Percentiles rank a stretch among this genome's conserved stretches.
Evolutionary conservation across 2,888 invertebrate species (phyloP).

Genomic region (Ypsolopha scabrella): DNA sequence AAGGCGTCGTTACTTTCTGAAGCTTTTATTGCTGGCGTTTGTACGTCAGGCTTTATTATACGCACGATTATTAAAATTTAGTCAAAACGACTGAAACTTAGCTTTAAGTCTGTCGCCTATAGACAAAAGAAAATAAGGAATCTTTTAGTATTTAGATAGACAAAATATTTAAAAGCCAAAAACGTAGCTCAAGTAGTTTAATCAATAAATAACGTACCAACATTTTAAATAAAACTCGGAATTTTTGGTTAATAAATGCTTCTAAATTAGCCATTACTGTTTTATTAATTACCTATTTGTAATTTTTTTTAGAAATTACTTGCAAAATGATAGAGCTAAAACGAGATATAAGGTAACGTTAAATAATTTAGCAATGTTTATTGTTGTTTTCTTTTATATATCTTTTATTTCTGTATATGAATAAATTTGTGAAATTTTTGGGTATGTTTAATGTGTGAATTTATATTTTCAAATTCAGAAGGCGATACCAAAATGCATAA

Average conservation of each 20-base stretch:
- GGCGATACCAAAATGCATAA: too few relatives aligned
- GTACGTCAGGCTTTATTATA: too few relatives aligned
- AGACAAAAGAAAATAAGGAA: slow-evolving; percentile 1
- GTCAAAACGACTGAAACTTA: not conserved
- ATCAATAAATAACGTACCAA: slow-evolving; percentile 11
- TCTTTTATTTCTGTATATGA: too few relatives aligned
- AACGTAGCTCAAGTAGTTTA: slow-evolving; percentile 48
- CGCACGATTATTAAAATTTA: too few relatives aligned
- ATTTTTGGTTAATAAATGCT: not conserved
- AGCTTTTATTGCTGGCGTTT: too few relatives aligned
- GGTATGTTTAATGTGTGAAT: too few relatives aligned
- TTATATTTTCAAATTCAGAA: too few relatives aligned
- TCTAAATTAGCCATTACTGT: not conserved
- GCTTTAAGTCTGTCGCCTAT: slow-evolving; percentile 16
- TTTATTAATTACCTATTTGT: not conserved
- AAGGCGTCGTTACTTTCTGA: too few relatives aligned
- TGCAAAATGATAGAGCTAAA: not conserved
- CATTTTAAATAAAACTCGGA: not conserved
- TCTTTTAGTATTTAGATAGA: slow-evolving; percentile 18
- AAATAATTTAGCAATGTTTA: too few relatives aligned
- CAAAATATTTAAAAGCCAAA: slow-evolving; percentile 29
- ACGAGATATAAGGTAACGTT: too few relatives aligned
- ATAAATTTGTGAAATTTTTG: too few relatives aligned
- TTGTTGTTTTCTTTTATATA: too few relatives aligned
- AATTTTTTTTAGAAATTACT: not conserved